These are phyloP conservation scores for Troides oblongomaculatus DNA, from an alignment of 2,888 invertebrate species.

Conservation along the genomic window DNA sequence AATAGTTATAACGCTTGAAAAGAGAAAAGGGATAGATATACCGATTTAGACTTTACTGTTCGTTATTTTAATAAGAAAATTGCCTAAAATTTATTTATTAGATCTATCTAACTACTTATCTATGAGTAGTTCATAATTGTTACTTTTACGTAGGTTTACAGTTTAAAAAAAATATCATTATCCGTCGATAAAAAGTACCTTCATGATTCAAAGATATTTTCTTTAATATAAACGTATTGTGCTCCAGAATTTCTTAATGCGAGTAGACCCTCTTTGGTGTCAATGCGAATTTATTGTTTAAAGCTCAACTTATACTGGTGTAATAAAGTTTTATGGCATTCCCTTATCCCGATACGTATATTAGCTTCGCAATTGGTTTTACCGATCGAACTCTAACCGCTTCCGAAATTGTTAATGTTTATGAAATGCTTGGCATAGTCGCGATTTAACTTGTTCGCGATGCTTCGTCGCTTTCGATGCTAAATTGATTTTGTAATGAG, in stretches of 20 bases:
- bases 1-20: too few species aligned
- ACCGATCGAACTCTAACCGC: slow-evolving; percentile 47
- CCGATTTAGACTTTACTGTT: too few species aligned
- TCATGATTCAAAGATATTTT: too few species aligned
- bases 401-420: slow-evolving; percentile 47
- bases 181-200: too few species aligned
- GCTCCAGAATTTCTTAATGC: not conserved
- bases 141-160: too few species aligned
- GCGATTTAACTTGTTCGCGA: slow-evolving; percentile 26
- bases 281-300: slow-evolving; percentile 50
- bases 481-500: slow-evolving; percentile 25
- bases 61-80: too few species aligned
- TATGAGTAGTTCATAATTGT: too few species aligned
- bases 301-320: slow-evolving; percentile 44
- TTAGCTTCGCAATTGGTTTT: slow-evolving; percentile 48
- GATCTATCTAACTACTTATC: too few species aligned
- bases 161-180: too few species aligned
- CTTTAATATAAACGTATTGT: too few species aligned
- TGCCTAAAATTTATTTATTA: too few species aligned
- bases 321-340: slow-evolving; percentile 58
- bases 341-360: slow-evolving; percentile 46
- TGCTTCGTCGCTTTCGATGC: slow-evolving; percentile 9
- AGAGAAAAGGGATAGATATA: too few species aligned
- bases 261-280: slow-evolving; percentile 32
- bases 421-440: slow-evolving; percentile 46